Evolutionary conservation across 2,888 invertebrate genomes (phyloP), one percentile per base, ranked within the genome.

Genomic region (Caenorhabditis zanzibari): DNA sequence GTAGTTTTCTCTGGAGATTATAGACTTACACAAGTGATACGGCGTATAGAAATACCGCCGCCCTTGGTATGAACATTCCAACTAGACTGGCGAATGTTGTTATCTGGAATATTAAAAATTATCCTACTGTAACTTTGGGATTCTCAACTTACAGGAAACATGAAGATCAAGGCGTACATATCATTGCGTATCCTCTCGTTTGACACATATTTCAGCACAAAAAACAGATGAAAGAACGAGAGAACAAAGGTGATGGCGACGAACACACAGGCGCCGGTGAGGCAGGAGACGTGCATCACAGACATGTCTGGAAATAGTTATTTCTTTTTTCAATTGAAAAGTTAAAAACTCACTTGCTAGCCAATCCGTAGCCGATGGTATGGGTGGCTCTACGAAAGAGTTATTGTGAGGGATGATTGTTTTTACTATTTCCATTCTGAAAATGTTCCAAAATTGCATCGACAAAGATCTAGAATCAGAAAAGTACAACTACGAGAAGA

Each of bases 31-130:
- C 92, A 24, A 92, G 73, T 10, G 91, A 90, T 44, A 90, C 87
- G 2, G 92, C 90, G 79, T 92, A 92, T 10, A 91, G 79, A 71
- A 92, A 91, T 7, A 88, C 81, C 14, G 90, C 91, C 14, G 92
- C 88, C 26, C 92, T 74, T 1, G 92, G 92, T 7, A 92, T 85
- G 59, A 91, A 88, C 92, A 92, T 91, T 41, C 92, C 92, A 2
- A 90, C 79, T 1, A 89, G 66, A 56, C 90, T 89, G 63, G 90
- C 91, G 14, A 90, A 63, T 2, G 90, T 85, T 28, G 90, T 86
- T 26, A 92, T 84, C 91, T 91, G 73, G 49, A 89, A 81, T n/a
- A 16, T 44, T 16, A 44, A 44, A 2, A 16, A 44, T 4, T 2
- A 10, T 16, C 4, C 1, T 44, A 28, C 10, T 2, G 38, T 24